Percentiles rank a stretch among this genome's conserved stretches.
Evolutionary conservation across 2,888 invertebrate genomes (phyloP).

Genomic region (Melitaea athalia): DNA sequence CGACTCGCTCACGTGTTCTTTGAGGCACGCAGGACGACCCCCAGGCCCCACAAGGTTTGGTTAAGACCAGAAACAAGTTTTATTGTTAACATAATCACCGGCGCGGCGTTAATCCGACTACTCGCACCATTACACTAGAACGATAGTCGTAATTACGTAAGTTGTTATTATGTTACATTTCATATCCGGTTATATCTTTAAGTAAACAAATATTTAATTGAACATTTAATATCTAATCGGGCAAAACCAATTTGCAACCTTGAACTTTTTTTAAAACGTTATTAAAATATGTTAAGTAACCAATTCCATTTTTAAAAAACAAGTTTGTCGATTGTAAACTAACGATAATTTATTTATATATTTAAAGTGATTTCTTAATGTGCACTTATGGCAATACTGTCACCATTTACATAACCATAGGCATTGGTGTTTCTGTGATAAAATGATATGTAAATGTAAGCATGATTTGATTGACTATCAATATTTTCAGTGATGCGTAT

Average conservation of each 20-base stretch:
- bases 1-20: no score
- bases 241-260: slow-evolving; percentile 28
- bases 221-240: slow-evolving; percentile 10
- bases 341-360: slow-evolving; percentile 23
- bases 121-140: no score
- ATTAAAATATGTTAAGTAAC: slow-evolving; percentile 5
- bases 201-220: slow-evolving; percentile 5
- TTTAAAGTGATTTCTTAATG: background rate
- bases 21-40: no score
- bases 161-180: no score
- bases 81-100: no score
- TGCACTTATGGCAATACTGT: background rate
- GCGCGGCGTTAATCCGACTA: no score
- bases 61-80: no score
- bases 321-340: slow-evolving; percentile 20
- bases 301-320: slow-evolving; percentile 13
- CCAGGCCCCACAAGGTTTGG: no score
- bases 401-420: background rate
- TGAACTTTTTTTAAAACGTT: slow-evolving; percentile 27
- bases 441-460: no score
- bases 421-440: background rate
- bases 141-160: no score
- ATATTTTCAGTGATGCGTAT: no score
- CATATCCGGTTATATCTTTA: background rate
- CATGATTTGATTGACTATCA: no score